Evolutionary conservation across 2,113 vertebrate species (phyloP), one percentile per base, ranked within the genome.

Genomic region (Solea senegalensis): DNA sequence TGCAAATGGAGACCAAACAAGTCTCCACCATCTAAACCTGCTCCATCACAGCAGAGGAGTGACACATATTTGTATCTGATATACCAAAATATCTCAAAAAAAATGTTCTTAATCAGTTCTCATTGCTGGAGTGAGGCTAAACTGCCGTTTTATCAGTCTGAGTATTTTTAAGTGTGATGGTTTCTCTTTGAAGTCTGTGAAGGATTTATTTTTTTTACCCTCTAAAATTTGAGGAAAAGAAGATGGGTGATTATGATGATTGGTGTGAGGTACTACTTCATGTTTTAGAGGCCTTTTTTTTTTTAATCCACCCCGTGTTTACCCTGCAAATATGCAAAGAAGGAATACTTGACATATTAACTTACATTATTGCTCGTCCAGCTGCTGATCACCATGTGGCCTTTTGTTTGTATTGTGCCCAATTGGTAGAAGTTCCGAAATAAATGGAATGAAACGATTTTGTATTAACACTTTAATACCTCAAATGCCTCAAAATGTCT

Each of bases 101-200:
- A 21, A 2, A 40, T 21, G 46, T 16, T 1, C n/a, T 51, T 39
- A 15, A 78, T 66, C 64, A 41, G 5, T 27, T 72, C 26, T 72
- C 21, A 7, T 16, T 12, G 62, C n/a, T 9, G 50, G 46, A 34
- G 27, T 6, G 54, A 13, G 49, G 68, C 53, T 40, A 16, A 54
- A 39, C 58, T 60, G 66, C 46, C 52, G 27, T 78, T 65, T 73
- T 57, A 67, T 72, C 71, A 49, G 50, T 74, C 53, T 48, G 59
- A 13, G 34, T 54, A 2, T 80, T 65, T 69, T 58, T 57, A 39
- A 72, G 10, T 62, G 21, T 26, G 41, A 74, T 59, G 53, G 46
- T 74, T 21, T 21, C 21, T 21, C 21, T 80, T 71, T 55, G 46
- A 61, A 66, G 60, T 76, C 50, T 83, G 70, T 74, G 55, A 78